These are phyloP conservation scores for Nothoprocta perdicaria DNA, from an alignment of 2,113 vertebrate genomes.

Conservation along the genomic window DNA sequence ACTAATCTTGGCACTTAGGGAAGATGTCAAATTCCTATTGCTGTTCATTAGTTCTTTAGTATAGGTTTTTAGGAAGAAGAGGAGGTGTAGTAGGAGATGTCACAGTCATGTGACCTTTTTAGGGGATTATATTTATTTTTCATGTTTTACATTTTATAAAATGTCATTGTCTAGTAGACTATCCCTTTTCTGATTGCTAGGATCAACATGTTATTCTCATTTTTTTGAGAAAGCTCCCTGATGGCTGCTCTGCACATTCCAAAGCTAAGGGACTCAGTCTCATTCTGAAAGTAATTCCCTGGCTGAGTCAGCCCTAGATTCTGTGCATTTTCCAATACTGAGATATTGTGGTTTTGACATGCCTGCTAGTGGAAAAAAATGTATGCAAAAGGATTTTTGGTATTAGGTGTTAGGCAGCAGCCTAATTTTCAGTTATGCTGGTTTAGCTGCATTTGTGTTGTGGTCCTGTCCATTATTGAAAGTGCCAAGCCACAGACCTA, in stretches of 20 bases:
- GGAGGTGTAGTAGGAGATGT: not conserved
- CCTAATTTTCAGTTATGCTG: not conserved
- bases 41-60: not conserved
- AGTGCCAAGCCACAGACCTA: not conserved
- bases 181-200: not conserved
- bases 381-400: slow-evolving; percentile 1
- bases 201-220: slow-evolving; percentile 18
- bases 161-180: not conserved
- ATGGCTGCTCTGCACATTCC: slow-evolving; percentile 10
- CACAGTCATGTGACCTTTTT: not conserved
- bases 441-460: not conserved
- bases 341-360: not conserved
- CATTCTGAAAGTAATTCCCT: slow-evolving; percentile 3
- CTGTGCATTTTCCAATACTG: slow-evolving; percentile 32
- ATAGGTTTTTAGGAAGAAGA: not conserved
- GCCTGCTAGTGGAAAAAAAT: slow-evolving; percentile 13
- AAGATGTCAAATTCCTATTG: not conserved
- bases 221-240: slow-evolving; percentile 21
- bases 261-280: slow-evolving; percentile 12
- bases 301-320: not conserved
- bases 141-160: not conserved
- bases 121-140: not conserved
- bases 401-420: not conserved
- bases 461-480: not conserved
- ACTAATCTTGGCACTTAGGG: not conserved